phyloP scores from a whole-genome alignment of 2,113 vertebrate species.

The Centropristis striata region DNA sequence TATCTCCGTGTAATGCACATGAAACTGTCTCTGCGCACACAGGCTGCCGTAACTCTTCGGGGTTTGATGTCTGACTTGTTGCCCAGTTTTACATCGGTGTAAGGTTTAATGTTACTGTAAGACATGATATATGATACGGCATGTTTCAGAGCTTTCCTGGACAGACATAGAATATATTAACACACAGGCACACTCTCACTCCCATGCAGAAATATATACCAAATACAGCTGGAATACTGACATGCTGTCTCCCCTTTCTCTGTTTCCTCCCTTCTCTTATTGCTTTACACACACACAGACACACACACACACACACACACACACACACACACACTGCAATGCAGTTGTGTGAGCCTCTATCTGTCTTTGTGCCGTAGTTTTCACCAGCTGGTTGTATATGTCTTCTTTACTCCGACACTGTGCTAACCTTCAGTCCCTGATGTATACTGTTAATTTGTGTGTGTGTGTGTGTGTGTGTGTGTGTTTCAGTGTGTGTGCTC shows the following conservation, averaged over 20 bases:
- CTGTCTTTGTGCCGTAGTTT: conserved; percentile 37
- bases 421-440: conserved; percentile 19
- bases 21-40: conserved; percentile 60
- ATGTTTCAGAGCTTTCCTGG: conserved; percentile 62
- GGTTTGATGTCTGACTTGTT: conserved; percentile 74
- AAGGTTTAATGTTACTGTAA: conserved; percentile 74
- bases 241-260: conserved; percentile 38
- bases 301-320: conserved; percentile 27
- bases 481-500: conserved; percentile 1
- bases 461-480: conserved; percentile 10
- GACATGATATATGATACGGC: conserved; percentile 68
- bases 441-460: conserved; percentile 1
- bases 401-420: conserved; percentile 21
- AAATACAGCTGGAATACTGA: conserved; percentile 58
- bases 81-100: conserved; percentile 65
- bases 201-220: conserved; percentile 47
- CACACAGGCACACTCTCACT: conserved; percentile 45
- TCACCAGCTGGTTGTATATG: conserved; percentile 45
- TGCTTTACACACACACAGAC: conserved; percentile 13
- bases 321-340: background rate
- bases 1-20: conserved; percentile 69
- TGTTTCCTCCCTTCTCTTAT: conserved; percentile 32
- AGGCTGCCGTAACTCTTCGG: conserved; percentile 52
- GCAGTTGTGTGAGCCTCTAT: conserved; percentile 4
- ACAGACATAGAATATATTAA: conserved; percentile 61